These are phyloP conservation scores for Dynastes tityus DNA, from an alignment of 2,888 invertebrate genomes.

Conservation along the genomic window DNA sequence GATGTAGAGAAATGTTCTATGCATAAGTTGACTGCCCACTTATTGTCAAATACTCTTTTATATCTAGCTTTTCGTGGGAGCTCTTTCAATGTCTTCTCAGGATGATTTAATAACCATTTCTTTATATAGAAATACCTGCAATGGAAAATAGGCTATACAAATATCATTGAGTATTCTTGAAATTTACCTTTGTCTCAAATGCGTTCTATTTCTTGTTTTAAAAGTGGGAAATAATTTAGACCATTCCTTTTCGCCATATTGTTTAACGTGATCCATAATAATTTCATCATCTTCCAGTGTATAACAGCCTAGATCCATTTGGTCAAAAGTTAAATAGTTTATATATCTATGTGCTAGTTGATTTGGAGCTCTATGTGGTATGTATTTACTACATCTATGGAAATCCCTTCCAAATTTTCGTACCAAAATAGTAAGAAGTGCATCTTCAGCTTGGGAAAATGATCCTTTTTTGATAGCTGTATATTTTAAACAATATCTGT, in stretches of 20 bases:
- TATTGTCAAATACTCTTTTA: neutral
- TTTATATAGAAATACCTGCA: slow-evolving; percentile 72
- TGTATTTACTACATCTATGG: slow-evolving; percentile 71
- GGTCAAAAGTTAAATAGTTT: slow-evolving; percentile 68
- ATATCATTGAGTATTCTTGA: slow-evolving; percentile 52
- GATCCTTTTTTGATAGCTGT: slow-evolving; percentile 74
- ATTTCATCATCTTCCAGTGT: slow-evolving; percentile 76
- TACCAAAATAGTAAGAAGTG: slow-evolving; percentile 76
- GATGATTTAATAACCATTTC: slow-evolving; percentile 72
- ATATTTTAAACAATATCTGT: slow-evolving; percentile 70
- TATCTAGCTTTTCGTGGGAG: slow-evolving; percentile 64
- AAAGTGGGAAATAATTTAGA: slow-evolving; percentile 67
- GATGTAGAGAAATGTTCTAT: slow-evolving; percentile 22
- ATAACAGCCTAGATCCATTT: slow-evolving; percentile 73
- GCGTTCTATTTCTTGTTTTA: slow-evolving; percentile 71
- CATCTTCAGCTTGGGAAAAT: slow-evolving; percentile 80
- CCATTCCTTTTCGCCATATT: slow-evolving; percentile 72
- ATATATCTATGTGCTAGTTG: slow-evolving; percentile 78
- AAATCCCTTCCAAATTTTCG: slow-evolving; percentile 77
- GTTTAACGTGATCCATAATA: slow-evolving; percentile 73
- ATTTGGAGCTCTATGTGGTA: slow-evolving; percentile 76
- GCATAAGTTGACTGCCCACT: neutral
- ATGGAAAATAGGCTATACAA: neutral
- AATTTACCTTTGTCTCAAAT: slow-evolving; percentile 73
- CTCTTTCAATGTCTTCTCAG: slow-evolving; percentile 64